Evolutionary conservation across 2,888 invertebrate species (phyloP).

Genomic region (Erebia epiphron): DNA sequence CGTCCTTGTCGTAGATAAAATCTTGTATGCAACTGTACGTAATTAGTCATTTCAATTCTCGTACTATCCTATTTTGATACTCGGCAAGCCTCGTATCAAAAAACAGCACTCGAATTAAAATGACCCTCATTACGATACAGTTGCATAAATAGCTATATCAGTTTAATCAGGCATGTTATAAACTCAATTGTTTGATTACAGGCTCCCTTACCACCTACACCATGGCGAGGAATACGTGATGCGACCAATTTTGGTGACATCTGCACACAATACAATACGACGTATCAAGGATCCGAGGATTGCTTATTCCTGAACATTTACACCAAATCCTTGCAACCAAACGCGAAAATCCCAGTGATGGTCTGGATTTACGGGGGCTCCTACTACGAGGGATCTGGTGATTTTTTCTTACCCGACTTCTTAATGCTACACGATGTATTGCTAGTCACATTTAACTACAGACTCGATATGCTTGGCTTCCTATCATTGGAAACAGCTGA

Average conservation of each 20-base stretch:
- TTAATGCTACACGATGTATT: conserved; percentile 65
- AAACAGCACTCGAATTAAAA: too few relatives aligned
- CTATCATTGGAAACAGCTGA: conserved; percentile 56
- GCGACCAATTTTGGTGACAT: conserved; percentile 60
- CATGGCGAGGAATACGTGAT: conserved; percentile 60
- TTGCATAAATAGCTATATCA: too few relatives aligned
- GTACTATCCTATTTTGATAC: too few relatives aligned
- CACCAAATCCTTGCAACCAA: conserved; percentile 48
- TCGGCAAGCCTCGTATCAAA: too few relatives aligned
- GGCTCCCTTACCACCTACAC: conserved; percentile 58
- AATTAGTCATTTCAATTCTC: too few relatives aligned
- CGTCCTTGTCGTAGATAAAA: too few relatives aligned
- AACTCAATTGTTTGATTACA: conserved; percentile 37
- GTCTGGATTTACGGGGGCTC: conserved; percentile 72
- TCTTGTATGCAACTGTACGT: too few relatives aligned
- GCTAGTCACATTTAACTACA: conserved; percentile 69
- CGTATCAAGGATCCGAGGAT: conserved; percentile 58
- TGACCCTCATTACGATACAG: too few relatives aligned
- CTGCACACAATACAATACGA: conserved; percentile 63
- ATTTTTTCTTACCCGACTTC: conserved; percentile 64
- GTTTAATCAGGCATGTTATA: background rate
- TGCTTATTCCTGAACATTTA: conserved; percentile 67
- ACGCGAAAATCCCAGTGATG: conserved; percentile 63
- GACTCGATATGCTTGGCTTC: conserved; percentile 57
- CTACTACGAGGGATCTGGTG: conserved; percentile 63